Conservation (phyloP, 2,888 invertebrate species). For the Ectobius pallidus region DNA sequence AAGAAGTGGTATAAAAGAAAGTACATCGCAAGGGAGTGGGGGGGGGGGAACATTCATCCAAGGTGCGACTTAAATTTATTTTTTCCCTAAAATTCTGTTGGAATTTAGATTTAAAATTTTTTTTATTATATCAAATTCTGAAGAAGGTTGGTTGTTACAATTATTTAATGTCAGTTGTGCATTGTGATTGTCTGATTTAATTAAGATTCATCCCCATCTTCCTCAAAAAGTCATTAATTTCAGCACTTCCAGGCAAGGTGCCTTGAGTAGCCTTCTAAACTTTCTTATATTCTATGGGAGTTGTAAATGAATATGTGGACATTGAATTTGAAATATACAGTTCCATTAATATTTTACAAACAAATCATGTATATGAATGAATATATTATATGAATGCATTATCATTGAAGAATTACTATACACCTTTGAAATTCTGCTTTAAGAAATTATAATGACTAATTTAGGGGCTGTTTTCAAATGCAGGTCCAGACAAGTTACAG, state of each 20-base stretch:
- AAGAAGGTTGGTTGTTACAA: no score
- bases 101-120: no score
- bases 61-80: no score
- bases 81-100: no score
- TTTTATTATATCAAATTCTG: no score
- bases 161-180: no score
- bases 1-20: no score
- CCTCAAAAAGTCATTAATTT: neutral
- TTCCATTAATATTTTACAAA: conserved; percentile 34
- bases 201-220: neutral
- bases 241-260: conserved; percentile 9
- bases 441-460: conserved; percentile 21
- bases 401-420: conserved; percentile 18
- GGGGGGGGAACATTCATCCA: no score
- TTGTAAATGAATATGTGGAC: conserved; percentile 10
- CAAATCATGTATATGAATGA: conserved; percentile 32
- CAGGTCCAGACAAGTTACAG: neutral
- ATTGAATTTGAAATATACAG: neutral
- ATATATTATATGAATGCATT: conserved; percentile 32
- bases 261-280: neutral
- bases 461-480: neutral
- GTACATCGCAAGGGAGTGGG: no score
- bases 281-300: conserved; percentile 7
- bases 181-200: conserved; percentile 15
- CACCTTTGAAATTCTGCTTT: neutral